phyloP scores from a whole-genome alignment of 2,113 vertebrate genomes.

The Zosterops lateralis region DNA sequence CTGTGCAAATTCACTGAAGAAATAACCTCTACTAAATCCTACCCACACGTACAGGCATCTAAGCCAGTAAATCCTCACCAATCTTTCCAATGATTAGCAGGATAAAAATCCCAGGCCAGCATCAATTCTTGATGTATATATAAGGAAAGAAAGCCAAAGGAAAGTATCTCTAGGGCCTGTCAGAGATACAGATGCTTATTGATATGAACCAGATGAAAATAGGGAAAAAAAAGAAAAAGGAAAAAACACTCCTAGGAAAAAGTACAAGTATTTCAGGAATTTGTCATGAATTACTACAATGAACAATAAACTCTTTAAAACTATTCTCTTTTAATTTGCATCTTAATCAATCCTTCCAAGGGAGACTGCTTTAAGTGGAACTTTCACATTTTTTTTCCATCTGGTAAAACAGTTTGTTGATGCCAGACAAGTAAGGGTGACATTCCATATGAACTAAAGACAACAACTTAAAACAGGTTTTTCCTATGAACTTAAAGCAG shows the following conservation, averaged over 20 bases:
- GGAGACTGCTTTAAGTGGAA: neutral
- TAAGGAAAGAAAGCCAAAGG: neutral
- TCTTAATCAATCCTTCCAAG: neutral
- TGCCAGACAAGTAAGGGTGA: neutral
- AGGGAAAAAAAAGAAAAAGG: neutral
- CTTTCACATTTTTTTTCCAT: neutral
- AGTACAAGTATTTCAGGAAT: neutral
- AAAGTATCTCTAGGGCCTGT: neutral
- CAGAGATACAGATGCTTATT: neutral
- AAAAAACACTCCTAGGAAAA: neutral
- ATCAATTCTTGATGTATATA: neutral
- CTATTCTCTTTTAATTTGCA: neutral
- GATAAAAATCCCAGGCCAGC: slow-evolving; percentile 6
- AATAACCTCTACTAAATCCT: neutral
- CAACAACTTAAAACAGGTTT: neutral
- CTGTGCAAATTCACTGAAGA: neutral
- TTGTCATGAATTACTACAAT: neutral
- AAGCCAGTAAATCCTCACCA: neutral
- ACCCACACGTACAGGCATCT: neutral
- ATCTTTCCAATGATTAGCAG: slow-evolving; percentile 15
- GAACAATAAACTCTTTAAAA: neutral
- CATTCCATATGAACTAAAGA: neutral
- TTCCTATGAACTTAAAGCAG: neutral
- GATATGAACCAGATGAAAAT: neutral
- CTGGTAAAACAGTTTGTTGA: neutral